phyloP scores from a whole-genome alignment of 2,113 vertebrate genomes.

The Leptocoma aspasia region DNA sequence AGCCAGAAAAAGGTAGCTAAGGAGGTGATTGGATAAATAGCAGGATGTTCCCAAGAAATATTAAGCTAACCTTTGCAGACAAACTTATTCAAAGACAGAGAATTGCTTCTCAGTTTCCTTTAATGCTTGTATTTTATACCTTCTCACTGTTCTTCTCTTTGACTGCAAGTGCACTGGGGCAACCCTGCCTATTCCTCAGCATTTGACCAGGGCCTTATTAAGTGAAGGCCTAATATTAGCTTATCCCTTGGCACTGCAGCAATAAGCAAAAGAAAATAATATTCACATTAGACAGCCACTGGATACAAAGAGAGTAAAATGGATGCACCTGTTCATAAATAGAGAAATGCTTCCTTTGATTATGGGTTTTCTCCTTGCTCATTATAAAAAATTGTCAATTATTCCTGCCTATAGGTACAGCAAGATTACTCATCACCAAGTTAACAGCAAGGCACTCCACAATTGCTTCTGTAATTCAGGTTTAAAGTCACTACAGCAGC shows the following conservation, averaged over 20 bases:
- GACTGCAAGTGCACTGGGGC: neutral
- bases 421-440: neutral
- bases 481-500: neutral
- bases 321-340: neutral
- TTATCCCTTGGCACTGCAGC: neutral
- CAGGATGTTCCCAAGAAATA: neutral
- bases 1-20: neutral
- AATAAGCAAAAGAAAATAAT: neutral
- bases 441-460: neutral
- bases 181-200: neutral
- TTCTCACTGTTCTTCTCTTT: neutral
- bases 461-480: slow-evolving; percentile 2
- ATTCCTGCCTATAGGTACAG: neutral
- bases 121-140: neutral
- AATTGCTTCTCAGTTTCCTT: neutral
- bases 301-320: neutral
- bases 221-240: neutral
- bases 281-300: neutral
- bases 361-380: neutral
- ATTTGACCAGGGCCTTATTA: neutral
- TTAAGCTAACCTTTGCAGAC: neutral
- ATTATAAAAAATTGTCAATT: neutral
- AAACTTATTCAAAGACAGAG: neutral
- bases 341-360: neutral
- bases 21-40: neutral